These are phyloP conservation scores for Glyphotaelius pellucidus DNA, from an alignment of 2,888 invertebrate species.

Conservation along the genomic window DNA sequence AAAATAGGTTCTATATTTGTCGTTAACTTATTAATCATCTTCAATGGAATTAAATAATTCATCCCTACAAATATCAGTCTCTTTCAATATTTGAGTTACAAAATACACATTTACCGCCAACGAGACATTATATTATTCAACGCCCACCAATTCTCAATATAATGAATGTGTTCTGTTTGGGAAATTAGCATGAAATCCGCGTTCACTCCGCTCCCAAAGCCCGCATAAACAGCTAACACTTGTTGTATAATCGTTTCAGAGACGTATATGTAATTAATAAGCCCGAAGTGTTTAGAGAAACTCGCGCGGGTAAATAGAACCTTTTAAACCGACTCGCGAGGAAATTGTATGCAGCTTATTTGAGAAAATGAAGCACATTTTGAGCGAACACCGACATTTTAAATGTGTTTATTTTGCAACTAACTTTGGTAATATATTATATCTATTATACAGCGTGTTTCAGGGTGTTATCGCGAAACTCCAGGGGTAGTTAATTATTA, in stretches of 20 bases:
- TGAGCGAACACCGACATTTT: not conserved
- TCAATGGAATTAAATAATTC: not conserved
- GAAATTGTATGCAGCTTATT: not conserved
- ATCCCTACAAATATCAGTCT: not conserved
- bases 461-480: no score
- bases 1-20: no score
- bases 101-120: not conserved
- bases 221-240: not conserved
- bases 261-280: not conserved
- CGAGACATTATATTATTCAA: not conserved
- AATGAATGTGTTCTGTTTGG: not conserved
- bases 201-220: not conserved
- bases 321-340: not conserved
- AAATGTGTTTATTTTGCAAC: not conserved
- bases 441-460: no score
- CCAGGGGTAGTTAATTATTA: no score
- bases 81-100: not conserved
- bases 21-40: not conserved
- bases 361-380: not conserved
- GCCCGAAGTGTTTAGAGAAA: not conserved
- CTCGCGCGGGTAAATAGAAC: not conserved
- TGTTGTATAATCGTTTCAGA: not conserved
- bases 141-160: not conserved
- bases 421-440: not conserved
- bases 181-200: not conserved